phyloP scores from a whole-genome alignment of 2,113 vertebrate genomes.

The Cephalopholis sonnerati region DNA sequence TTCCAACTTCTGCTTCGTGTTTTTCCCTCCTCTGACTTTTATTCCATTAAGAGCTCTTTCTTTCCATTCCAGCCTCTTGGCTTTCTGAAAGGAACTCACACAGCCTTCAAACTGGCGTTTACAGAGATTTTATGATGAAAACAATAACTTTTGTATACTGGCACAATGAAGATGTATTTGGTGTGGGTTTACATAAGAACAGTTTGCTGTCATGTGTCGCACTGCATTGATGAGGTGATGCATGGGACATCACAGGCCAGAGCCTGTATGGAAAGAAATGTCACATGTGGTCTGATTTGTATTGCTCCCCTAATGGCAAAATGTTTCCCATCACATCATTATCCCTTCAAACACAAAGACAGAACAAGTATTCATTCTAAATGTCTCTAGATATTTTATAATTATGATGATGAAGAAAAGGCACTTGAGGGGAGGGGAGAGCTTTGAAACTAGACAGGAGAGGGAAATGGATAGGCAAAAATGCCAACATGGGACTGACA shows the following conservation, averaged over 20 bases:
- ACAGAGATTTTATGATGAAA: slow-evolving; percentile 39
- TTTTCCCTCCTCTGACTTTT: slow-evolving; percentile 67
- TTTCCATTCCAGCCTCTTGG: slow-evolving; percentile 62
- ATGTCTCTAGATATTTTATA: slow-evolving; percentile 49
- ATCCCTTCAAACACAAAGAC: slow-evolving; percentile 62
- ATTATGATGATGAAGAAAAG: slow-evolving; percentile 51
- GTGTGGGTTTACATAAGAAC: slow-evolving; percentile 1
- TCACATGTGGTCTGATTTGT: slow-evolving; percentile 58
- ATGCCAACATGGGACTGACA: slow-evolving; percentile 36
- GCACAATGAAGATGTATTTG: slow-evolving; percentile 34
- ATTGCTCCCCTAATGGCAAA: slow-evolving; percentile 43
- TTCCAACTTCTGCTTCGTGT: slow-evolving; percentile 62
- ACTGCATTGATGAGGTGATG: slow-evolving; percentile 41
- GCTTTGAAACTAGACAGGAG: slow-evolving; percentile 30
- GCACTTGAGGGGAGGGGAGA: slow-evolving; percentile 46
- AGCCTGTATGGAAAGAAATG: slow-evolving; percentile 55
- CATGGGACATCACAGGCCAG: slow-evolving; percentile 13
- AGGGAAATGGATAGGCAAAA: slow-evolving; percentile 42
- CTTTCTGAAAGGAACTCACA: slow-evolving; percentile 39
- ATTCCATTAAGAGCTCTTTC: slow-evolving; percentile 65
- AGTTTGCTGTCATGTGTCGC: slow-evolving; percentile 10
- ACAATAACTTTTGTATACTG: slow-evolving; percentile 19
- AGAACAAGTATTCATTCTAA: slow-evolving; percentile 42
- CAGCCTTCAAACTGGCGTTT: slow-evolving; percentile 29
- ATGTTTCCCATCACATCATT: slow-evolving; percentile 61